Percentiles rank a stretch among this genome's conserved stretches.
These are phyloP conservation scores for Neoascia interrupta DNA, from an alignment of 2,888 invertebrate genomes.

Conservation along the genomic window DNA sequence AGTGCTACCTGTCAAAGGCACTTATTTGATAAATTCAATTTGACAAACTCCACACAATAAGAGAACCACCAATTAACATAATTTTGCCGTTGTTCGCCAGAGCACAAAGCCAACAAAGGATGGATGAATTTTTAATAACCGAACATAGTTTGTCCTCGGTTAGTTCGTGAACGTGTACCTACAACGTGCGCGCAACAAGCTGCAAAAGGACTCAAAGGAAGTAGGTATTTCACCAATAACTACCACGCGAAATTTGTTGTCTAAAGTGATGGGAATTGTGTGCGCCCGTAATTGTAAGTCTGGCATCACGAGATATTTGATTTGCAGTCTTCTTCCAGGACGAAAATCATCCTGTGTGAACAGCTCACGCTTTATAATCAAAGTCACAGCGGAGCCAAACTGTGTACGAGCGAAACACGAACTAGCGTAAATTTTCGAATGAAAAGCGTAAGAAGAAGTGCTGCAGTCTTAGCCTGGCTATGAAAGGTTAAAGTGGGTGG, in stretches of 20 bases:
- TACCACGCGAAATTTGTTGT: constrained; percentile 27
- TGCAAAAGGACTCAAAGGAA: not conserved
- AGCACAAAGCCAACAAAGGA: not conserved
- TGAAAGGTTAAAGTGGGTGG: no score
- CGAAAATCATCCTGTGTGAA: not conserved
- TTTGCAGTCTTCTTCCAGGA: not conserved
- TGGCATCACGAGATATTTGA: constrained; percentile 47
- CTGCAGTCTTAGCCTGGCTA: constrained; percentile 9
- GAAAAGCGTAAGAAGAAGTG: constrained; percentile 29
- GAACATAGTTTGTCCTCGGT: not conserved
- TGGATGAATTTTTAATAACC: constrained; percentile 37
- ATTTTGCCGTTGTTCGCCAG: constrained; percentile 10
- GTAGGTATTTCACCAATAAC: constrained; percentile 10
- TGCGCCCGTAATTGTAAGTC: constrained; percentile 25
- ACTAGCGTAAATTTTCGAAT: constrained; percentile 12
- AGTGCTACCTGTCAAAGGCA: no score
- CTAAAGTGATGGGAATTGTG: constrained; percentile 34
- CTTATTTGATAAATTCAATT: no score
- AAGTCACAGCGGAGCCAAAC: constrained; percentile 20
- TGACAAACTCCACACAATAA: constrained; percentile 1
- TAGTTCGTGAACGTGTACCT: not conserved
- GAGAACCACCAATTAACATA: constrained; percentile 31
- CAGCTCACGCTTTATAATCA: constrained; percentile 23
- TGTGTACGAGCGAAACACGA: constrained; percentile 1
- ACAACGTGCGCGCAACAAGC: not conserved